These are phyloP conservation scores for Caenorhabditis sp. DNA, from an alignment of 2,888 invertebrate genomes.

Conservation along the genomic window DNA sequence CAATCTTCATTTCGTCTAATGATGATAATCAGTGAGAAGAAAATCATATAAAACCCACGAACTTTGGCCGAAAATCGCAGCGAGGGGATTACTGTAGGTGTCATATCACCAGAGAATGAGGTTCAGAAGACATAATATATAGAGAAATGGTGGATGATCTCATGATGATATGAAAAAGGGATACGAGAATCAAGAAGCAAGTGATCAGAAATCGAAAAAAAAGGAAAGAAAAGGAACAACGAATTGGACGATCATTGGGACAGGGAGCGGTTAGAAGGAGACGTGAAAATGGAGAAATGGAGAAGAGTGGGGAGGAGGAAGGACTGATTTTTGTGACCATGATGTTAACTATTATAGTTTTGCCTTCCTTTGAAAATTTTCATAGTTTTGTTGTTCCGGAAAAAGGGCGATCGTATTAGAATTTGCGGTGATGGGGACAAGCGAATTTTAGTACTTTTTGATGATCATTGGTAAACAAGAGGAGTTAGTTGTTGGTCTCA, in stretches of 20 bases:
- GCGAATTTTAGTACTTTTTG: slow-evolving; percentile 5
- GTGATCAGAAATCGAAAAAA: slow-evolving; percentile 54
- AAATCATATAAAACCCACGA: slow-evolving; percentile 6
- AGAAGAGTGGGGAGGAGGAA: too few relatives aligned
- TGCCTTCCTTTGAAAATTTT: neutral
- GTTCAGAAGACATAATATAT: slow-evolving; percentile 25
- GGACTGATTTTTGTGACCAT: slow-evolving; percentile 30
- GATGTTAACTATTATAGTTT: slow-evolving; percentile 19
- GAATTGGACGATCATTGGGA: slow-evolving; percentile 44
- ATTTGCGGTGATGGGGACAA: neutral
- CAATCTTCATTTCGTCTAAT: slow-evolving; percentile 42
- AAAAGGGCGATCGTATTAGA: slow-evolving; percentile 19
- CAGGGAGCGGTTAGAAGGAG: slow-evolving; percentile 31
- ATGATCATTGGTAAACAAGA: slow-evolving; percentile 5
- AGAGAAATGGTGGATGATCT: slow-evolving; percentile 36
- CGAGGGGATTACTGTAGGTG: slow-evolving; percentile 35
- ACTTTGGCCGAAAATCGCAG: slow-evolving; percentile 20
- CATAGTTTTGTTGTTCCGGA: slow-evolving; percentile 24
- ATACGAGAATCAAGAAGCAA: slow-evolving; percentile 46
- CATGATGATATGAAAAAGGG: slow-evolving; percentile 39
- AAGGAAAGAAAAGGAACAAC: slow-evolving; percentile 9
- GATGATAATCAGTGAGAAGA: neutral
- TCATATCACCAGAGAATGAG: neutral
- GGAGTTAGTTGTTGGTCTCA: neutral
- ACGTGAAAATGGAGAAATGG: slow-evolving; percentile 35